These are phyloP conservation scores for Aegithalos caudatus DNA, from an alignment of 2,113 vertebrate species.

Conservation along the genomic window DNA sequence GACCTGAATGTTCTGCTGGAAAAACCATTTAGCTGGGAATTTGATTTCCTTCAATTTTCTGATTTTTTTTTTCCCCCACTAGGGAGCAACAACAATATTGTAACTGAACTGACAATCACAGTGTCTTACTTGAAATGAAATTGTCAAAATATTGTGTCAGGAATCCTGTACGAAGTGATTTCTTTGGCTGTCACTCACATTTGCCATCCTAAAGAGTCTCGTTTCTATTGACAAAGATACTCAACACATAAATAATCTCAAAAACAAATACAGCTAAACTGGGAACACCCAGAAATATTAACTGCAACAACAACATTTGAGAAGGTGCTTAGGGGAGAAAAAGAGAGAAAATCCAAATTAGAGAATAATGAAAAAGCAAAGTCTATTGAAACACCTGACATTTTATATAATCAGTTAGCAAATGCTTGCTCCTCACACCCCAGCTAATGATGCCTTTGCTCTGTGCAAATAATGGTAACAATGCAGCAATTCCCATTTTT, in stretches of 20 bases:
- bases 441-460: background rate
- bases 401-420: background rate
- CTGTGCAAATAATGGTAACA: background rate
- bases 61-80: background rate
- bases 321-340: background rate
- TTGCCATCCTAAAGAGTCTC: constrained; percentile 26
- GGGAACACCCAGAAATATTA: background rate
- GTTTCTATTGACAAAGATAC: background rate
- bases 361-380: background rate
- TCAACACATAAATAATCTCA: background rate
- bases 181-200: constrained; percentile 52
- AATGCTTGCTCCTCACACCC: background rate
- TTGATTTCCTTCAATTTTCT: constrained; percentile 37
- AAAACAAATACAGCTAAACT: background rate
- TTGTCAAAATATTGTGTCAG: constrained; percentile 72
- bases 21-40: constrained; percentile 34
- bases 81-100: constrained; percentile 47
- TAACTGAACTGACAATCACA: constrained; percentile 61
- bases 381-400: background rate
- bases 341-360: background rate
- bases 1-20: constrained; percentile 26
- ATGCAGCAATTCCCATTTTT: background rate
- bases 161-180: constrained; percentile 21
- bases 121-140: constrained; percentile 37
- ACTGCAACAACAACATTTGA: background rate